These are phyloP conservation scores for Drosophila novamexicana DNA, from an alignment of 1,140 invertebrate genomes.

Conservation along the genomic window DNA sequence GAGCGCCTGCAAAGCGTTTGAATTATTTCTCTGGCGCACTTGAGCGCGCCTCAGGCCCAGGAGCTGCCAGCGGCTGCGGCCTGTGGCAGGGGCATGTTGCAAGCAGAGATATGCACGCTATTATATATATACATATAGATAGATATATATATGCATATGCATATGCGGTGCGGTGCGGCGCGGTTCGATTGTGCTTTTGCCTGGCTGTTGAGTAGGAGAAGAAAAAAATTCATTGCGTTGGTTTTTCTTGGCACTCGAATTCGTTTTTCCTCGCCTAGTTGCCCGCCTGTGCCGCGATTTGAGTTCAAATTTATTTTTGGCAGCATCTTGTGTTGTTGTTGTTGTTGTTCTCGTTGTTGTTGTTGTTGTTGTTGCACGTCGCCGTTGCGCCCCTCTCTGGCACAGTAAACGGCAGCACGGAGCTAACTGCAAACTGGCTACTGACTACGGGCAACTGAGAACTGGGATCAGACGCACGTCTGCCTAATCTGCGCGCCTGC, in stretches of 20 bases:
- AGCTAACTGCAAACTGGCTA: slow-evolving; percentile 5
- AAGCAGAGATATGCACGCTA: not conserved
- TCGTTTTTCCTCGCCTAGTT: slow-evolving; percentile 54
- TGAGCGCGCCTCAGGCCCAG: slow-evolving; percentile 47
- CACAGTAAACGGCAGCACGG: slow-evolving; percentile 4
- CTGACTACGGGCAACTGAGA: slow-evolving; percentile 27
- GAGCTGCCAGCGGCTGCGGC: not conserved
- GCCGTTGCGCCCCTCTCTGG: slow-evolving; percentile 13
- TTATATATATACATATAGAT: slow-evolving; percentile 10
- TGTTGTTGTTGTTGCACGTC: slow-evolving; percentile 13
- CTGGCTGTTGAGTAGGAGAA: slow-evolving; percentile 49
- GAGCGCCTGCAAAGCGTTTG: slow-evolving; percentile 18
- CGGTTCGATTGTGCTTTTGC: slow-evolving; percentile 23
- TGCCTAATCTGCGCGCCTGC: slow-evolving; percentile 44
- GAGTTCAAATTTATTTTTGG: slow-evolving; percentile 83
- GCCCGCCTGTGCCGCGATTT: slow-evolving; percentile 57
- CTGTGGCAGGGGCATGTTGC: not conserved
- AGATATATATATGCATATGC: slow-evolving; percentile 2
- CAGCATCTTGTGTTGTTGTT: slow-evolving; percentile 51
- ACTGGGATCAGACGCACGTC: slow-evolving; percentile 64
- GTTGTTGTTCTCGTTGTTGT: slow-evolving; percentile 7
- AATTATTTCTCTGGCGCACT: slow-evolving; percentile 46
- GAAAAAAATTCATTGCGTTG: slow-evolving; percentile 70
- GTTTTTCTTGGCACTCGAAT: slow-evolving; percentile 73
- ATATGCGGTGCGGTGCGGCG: slow-evolving; percentile 23